These are phyloP conservation scores for Coreius guichenoti DNA, from an alignment of 2,797 vertebrate genomes.

Conservation along the genomic window DNA sequence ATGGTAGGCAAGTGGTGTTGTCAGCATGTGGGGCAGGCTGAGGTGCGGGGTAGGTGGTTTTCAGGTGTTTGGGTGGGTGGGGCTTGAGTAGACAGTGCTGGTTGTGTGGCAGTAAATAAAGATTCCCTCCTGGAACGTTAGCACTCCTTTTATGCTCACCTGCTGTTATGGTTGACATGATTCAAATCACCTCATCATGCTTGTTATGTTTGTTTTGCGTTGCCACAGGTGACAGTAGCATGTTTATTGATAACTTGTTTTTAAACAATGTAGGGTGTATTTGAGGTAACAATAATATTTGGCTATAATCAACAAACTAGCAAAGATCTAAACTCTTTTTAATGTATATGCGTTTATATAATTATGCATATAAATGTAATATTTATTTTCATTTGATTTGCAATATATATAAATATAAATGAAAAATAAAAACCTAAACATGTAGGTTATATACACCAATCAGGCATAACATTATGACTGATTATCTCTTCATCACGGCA, in stretches of 20 bases:
- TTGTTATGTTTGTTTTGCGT: background rate
- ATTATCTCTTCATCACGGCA: no score
- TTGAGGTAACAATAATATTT: background rate
- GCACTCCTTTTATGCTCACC: background rate
- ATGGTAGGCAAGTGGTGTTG: background rate
- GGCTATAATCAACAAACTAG: background rate
- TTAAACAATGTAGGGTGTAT: background rate
- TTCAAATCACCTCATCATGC: background rate
- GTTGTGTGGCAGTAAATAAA: background rate
- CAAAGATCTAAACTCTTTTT: background rate
- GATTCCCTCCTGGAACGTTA: slow-evolving; percentile 7
- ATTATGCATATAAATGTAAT: background rate
- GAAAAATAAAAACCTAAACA: no score
- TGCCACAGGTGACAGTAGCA: background rate
- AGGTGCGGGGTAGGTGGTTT: background rate
- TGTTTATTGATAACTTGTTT: background rate
- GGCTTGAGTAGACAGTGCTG: background rate
- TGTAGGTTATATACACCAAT: no score
- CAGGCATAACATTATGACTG: no score
- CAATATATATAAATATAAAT: background rate
- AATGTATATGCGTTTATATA: no score
- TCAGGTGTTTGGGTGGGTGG: background rate
- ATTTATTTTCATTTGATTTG: background rate
- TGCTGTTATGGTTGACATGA: background rate
- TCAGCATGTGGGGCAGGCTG: background rate